Percentiles rank a stretch among this genome's conserved stretches.
These are phyloP conservation scores for Neotragus moschatus DNA, from an alignment of 2,113 vertebrate species.

Conservation along the genomic window DNA sequence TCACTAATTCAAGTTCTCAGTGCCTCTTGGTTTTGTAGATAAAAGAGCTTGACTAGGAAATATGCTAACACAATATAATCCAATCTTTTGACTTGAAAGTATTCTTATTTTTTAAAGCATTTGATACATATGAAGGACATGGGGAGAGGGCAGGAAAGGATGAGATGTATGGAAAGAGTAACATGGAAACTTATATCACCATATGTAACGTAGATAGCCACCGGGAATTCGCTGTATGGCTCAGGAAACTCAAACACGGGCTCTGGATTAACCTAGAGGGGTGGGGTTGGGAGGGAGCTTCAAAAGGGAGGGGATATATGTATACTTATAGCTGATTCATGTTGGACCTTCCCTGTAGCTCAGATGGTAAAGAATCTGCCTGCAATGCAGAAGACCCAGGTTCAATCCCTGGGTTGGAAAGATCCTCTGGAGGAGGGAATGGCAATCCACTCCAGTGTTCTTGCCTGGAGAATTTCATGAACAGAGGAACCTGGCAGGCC, in stretches of 20 bases:
- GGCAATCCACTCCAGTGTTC: neutral
- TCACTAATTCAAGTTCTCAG: neutral
- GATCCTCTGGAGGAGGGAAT: neutral
- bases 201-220: neutral
- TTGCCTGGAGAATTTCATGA: neutral
- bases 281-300: neutral
- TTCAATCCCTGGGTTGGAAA: neutral
- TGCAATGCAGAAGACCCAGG: neutral
- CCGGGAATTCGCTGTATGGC: accelerated
- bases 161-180: neutral
- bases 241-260: neutral
- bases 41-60: neutral
- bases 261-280: neutral
- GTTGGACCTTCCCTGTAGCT: neutral
- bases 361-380: neutral
- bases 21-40: neutral
- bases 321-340: neutral
- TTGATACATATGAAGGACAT: neutral
- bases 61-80: neutral
- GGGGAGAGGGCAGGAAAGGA: neutral
- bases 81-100: neutral
- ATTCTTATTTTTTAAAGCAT: neutral
- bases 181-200: neutral
- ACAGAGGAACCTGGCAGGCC: neutral
- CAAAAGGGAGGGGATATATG: neutral